phyloP scores from a whole-genome alignment of 2,888 invertebrate genomes.

The Cinara cedri region DNA sequence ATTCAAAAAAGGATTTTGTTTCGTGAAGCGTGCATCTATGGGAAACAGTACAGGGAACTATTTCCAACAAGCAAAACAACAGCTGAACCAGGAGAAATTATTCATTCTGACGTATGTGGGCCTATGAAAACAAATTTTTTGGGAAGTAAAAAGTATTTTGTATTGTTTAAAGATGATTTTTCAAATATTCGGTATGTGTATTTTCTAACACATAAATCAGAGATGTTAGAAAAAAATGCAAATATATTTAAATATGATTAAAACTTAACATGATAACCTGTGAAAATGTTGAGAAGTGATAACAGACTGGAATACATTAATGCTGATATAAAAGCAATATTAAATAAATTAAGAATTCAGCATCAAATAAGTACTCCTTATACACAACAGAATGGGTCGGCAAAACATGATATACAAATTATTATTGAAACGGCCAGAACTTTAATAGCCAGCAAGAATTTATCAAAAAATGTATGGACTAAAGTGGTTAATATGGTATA shows the following conservation, averaged over 20 bases:
- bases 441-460: not conserved
- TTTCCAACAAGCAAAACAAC: conserved; percentile 7
- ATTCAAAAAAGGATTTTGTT: conserved; percentile 24
- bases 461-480: conserved; percentile 16
- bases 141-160: not conserved
- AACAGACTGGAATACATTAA: not conserved
- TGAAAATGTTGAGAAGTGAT: conserved; percentile 2
- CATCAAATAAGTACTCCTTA: conserved; percentile 13
- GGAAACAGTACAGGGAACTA: conserved; percentile 8
- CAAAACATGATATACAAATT: conserved; percentile 20
- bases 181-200: not conserved
- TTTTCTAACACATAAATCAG: not conserved
- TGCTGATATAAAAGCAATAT: not conserved
- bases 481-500: conserved; percentile 33
- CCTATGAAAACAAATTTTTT: conserved; percentile 6
- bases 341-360: conserved; percentile 7
- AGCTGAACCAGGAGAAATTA: conserved; percentile 8
- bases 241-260: conserved; percentile 16
- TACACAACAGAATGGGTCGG: conserved; percentile 22
- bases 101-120: conserved; percentile 12
- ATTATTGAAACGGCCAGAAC: conserved; percentile 10
- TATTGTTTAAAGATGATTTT: conserved; percentile 1
- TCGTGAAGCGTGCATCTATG: conserved; percentile 8
- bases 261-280: not conserved
- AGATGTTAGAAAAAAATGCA: not conserved